Evolutionary conservation across 2,113 vertebrate species (phyloP), one percentile per base, ranked within the genome.

Genomic region (Leptosomus discolor): DNA sequence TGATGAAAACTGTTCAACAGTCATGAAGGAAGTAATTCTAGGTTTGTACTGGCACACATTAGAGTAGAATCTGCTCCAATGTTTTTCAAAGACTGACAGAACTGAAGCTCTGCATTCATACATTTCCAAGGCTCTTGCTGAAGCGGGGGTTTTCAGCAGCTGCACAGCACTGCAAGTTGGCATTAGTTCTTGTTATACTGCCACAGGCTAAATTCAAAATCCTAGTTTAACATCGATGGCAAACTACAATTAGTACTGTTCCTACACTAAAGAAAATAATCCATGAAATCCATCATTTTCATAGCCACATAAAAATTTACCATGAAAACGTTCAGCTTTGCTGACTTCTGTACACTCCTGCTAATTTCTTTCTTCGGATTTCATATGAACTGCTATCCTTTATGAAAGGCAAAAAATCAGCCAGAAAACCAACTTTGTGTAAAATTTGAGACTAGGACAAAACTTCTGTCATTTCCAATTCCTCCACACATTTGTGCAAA

Each of bases 121-220:
- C 37, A 79, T 93, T 91, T 86, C 75, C 58, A 85, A 86, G 46
- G 61, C 43, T 88, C 22, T 57, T 76, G 46, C 76, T 92, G 61
- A 34, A 94, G 60, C 1, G 3, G 36, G 57, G 36, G 13, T 81
- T 96, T 94, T 85, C 63, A 81, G 78, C 92, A 97, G 80, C 76
- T 92, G 88, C 73, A 87, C 58, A 84, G 76, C 3, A 7, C 88
- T 89, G 71, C 69, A 94, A 94, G 64, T 61, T 94, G 92, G 91
- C 92, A 53, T 60, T 87, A 94, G 23, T 78, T 89, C 95, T 88
- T 87, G 71, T 75, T 94, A 89, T 32, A 87, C 9, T 79, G 91
- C 88, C 81, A 89, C 0, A 0, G 84, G 86, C 94, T 92, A 84
- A 70, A 92, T 83, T 85, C 83, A 93, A 90, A 91, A 94, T 89